Conservation (phyloP, 2,888 invertebrate genomes). For the Uloborus plumipes region DNA sequence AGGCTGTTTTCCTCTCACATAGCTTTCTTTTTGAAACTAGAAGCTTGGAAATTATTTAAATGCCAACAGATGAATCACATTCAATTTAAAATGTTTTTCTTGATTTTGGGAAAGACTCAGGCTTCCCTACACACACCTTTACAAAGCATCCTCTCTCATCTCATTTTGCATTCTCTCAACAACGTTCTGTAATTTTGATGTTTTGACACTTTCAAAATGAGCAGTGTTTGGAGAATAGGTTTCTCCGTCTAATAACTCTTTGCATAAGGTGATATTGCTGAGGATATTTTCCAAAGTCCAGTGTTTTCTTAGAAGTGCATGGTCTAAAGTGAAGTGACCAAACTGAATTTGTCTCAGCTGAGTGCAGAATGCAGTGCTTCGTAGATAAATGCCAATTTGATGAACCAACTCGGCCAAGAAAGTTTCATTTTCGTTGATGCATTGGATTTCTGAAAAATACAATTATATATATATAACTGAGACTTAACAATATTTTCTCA, state of each 20-base stretch:
- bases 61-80: too few species aligned
- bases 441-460: constrained; percentile 81
- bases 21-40: too few species aligned
- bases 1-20: too few species aligned
- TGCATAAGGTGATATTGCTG: constrained; percentile 76
- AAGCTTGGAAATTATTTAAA: too few species aligned
- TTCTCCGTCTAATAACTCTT: constrained; percentile 17
- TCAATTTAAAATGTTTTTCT: too few species aligned
- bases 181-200: constrained; percentile 11
- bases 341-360: constrained; percentile 85
- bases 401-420: constrained; percentile 85
- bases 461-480: too few species aligned
- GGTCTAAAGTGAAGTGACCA: constrained; percentile 83
- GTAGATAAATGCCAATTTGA: constrained; percentile 85
- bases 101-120: too few species aligned
- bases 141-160: constrained; percentile 36
- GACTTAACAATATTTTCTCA: too few species aligned
- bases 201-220: constrained; percentile 22
- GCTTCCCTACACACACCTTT: too few species aligned
- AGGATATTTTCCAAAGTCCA: constrained; percentile 82
- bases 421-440: constrained; percentile 85
- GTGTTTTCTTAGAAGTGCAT: constrained; percentile 85
- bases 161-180: constrained; percentile 38
- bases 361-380: constrained; percentile 84
- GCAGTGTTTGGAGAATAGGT: constrained; percentile 13